Base-by-base conservation (phyloP, 2,888 invertebrate species). In the Agrochola circellaris region DNA sequence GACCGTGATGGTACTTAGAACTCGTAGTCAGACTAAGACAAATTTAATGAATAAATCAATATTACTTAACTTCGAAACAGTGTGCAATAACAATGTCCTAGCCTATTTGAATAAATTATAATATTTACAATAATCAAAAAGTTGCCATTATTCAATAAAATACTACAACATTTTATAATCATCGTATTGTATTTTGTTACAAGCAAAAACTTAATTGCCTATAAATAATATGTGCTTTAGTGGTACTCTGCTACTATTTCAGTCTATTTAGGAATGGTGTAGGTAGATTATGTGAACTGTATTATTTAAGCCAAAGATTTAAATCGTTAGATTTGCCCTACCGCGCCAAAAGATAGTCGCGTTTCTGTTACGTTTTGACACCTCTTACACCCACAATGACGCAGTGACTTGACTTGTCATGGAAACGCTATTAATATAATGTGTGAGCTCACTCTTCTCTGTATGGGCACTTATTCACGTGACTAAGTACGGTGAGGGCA, bases 31-130 rank as follows among this genome's bases (percentile, higher is more conserved):
- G 7, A 54, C 2, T 38, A 13, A 13, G 20, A 26, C 17, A 17
- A n/a, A 64, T n/a, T 38, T 66, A 30, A 20, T 58, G 8, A 51
- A 51, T 23, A 20, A 62, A 75, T 45, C 17, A 13, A 20, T n/a
- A 20, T 58, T 45, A 45, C 6, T 26, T 23, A 64, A 26, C 26
- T 45, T 58, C 66, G 48, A 30, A 79, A 79, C 30, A n/a, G 8
- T 61, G 66, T 81, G 81, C 74, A 51, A 79, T 79, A 81, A 66
- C 15, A 66, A 48, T 42, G 20, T 54, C 17, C 20, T 81, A 48
- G n/a, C 48, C 17, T 79, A 67, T 30, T 48, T 48, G 7, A 62
- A 64, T 67, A 23, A 70, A 30, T 34, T 7, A 51, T 54, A n/a
- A 66, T 30, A 51, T 79, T 58, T 76, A 58, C 23, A 62, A 30